Base-by-base conservation (phyloP, 2,113 vertebrate species). In the Nothobranchius kuhntae region DNA sequence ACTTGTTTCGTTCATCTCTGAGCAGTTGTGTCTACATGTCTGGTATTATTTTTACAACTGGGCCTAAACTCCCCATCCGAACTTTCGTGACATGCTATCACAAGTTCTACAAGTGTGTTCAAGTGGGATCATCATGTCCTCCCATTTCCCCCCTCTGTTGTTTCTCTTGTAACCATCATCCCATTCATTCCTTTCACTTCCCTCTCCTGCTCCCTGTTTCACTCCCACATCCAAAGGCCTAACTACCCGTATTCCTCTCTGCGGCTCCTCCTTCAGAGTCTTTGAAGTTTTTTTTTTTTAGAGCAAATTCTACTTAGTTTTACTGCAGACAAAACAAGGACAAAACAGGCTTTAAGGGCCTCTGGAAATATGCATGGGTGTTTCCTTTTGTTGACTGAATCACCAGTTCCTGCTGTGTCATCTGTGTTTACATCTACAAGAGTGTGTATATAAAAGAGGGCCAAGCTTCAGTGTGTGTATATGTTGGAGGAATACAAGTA, bases 281-380 rank as follows among this genome's bases (percentile, higher is more conserved):
- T 89, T 91, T 88, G 87, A 91, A 87, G 88, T 87, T 89, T 87
- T 89, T 89, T 87, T 89, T 87, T 89, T 89, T 88, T 79, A 83
- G 78, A 60, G 2, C 67, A 86, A 78, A 84, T 89, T 89, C 85
- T 78, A 73, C 83, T 86, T 75, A 61, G 75, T 83, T 78, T 48
- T 80, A 68, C 75, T 82, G 78, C 75, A 85, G 87, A 87, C 86
- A 82, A 89, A 89, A 85, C 85, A 84, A 71, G 82, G 58, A 75
- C 55, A 68, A 55, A 61, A 40, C 80, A 77, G 73, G 46, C 15
- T 82, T 82, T 63, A 47, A 75, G 63, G 75, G 54, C 71, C 75
- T 73, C 51, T 82, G 68, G 26, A 81, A 64, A 61, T 40, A 40
- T 1, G 30, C 2, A 30, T 30, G 30, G 30, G 38, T 62, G 40